A percentile compares a stretch with the other conserved stretches of the same genome.
phyloP scores from a whole-genome alignment of 1,140 invertebrate species.

The Idris sp. region DNA sequence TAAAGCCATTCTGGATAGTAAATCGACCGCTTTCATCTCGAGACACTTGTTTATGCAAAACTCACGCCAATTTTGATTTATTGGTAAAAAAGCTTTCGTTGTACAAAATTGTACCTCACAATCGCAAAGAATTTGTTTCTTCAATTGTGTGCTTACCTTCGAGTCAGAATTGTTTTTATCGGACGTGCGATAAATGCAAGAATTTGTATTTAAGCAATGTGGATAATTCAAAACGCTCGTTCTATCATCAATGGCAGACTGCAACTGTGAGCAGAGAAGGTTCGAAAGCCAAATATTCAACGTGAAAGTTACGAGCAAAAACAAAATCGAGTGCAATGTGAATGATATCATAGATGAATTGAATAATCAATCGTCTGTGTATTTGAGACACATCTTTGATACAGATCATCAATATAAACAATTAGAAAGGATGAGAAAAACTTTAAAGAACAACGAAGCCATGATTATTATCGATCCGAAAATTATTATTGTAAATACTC shows the following conservation, averaged over 20 bases:
- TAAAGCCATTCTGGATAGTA: conserved; percentile 8
- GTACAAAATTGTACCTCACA: conserved; percentile 4
- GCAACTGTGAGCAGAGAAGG: conserved; percentile 2
- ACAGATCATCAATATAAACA: conserved; percentile 20
- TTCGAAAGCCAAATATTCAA: conserved; percentile 12
- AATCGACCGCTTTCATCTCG: conserved; percentile 9
- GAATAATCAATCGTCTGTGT: conserved; percentile 2
- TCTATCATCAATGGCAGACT: conserved; percentile 8
- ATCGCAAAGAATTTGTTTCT: conserved; percentile 20
- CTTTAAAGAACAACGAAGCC: conserved; percentile 14
- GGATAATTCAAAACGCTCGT: conserved; percentile 1
- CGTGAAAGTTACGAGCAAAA: conserved; percentile 21
- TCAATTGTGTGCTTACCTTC: conserved; percentile 6
- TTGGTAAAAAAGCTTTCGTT: conserved; percentile 1
- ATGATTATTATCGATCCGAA: conserved; percentile 16
- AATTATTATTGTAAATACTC: conserved; percentile 30
- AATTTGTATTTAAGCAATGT: background rate
- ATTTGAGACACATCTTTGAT: conserved; percentile 12
- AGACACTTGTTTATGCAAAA: conserved; percentile 11
- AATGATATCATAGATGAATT: conserved; percentile 9
- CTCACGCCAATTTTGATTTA: conserved; percentile 8
- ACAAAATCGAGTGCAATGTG: conserved; percentile 6
- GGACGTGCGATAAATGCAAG: conserved; percentile 14
- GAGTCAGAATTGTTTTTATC: conserved; percentile 20
- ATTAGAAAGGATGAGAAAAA: conserved; percentile 11